Base-by-base conservation (phyloP, 2,888 invertebrate genomes). In the Tanaodytes sp. region DNA sequence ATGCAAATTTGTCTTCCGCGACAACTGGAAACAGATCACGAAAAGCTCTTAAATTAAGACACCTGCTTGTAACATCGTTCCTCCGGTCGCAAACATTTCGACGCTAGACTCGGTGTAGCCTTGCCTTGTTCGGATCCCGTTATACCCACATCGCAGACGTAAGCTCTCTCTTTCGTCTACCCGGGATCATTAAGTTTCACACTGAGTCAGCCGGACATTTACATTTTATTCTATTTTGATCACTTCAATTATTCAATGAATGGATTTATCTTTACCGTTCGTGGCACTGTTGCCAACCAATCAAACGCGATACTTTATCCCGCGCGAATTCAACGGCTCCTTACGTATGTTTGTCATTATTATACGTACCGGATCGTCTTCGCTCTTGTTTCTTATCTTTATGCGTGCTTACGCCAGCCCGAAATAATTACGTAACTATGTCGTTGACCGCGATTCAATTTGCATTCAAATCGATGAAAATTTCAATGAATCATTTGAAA, bases 161-260 rank as follows among this genome's bases (percentile, higher is more conserved):
- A 64, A 71, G 71, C 71, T 71, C 66, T 71, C 71, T 71, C 71
- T 71, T 71, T 71, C 71, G 63, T 71, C 67, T 63, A 52, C 58
- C 20, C 54, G 30, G 31, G 63, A 59, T 67, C 63, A 67, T 70
- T 70, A 59, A 61, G 51, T 65, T 57, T 62, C 62, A 62, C 64
- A 61, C 61, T 57, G 62, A 68, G 57, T 61, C 67, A 67, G 67
- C 57, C 48, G 59, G 59, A 54, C 64, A 54, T 63, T 69, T 61
- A 69, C 69, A 58, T 63, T 68, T 63, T 63, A 70, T 59, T 70
- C 64, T 49, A 61, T 48, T 59, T 61, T 61, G 64, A 70, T 64
- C 59, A 61, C 59, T 70, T 59, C 55, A 55, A 64, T 70, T 70
- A 70, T 64, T 70, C 69, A 64, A 57, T 57, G 61, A 52, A 51